phyloP scores from a whole-genome alignment of 1,140 invertebrate species.

The Bacillus rossius region DNA sequence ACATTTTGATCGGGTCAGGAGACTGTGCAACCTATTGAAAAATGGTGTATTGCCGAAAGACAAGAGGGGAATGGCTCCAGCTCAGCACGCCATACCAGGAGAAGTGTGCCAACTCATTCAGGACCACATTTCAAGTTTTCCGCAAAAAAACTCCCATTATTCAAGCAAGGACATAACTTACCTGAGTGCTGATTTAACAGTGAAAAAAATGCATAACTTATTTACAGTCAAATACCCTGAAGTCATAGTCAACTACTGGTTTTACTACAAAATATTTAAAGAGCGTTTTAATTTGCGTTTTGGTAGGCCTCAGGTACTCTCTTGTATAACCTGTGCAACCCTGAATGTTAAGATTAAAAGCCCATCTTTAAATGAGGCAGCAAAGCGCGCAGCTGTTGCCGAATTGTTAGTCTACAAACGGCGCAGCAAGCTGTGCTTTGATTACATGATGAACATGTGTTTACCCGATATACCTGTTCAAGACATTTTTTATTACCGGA shows the following conservation, averaged over 20 bases:
- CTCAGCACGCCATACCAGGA: constrained; percentile 5
- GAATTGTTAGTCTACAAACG: too few relatives aligned
- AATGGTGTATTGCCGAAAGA: constrained; percentile 7
- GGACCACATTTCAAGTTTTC: constrained; percentile 12
- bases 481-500: constrained; percentile 26
- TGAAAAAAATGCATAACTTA: too few relatives aligned
- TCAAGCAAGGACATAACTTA: constrained; percentile 12
- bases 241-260: too few relatives aligned
- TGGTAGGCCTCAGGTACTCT: too few relatives aligned
- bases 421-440: neutral
- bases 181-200: constrained; percentile 8
- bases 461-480: constrained; percentile 24
- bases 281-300: too few relatives aligned
- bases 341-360: too few relatives aligned
- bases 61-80: constrained; percentile 8
- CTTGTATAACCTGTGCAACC: too few relatives aligned
- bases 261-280: too few relatives aligned
- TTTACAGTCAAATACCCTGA: too few relatives aligned
- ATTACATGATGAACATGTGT: too few relatives aligned
- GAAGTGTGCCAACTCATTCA: constrained; percentile 13
- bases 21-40: constrained; percentile 6
- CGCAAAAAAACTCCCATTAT: constrained; percentile 10
- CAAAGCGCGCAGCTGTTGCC: too few relatives aligned
- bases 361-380: neutral
- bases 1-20: constrained; percentile 5